These are phyloP conservation scores for Hippopotamus amphibius DNA, from an alignment of 2,113 vertebrate species.

Conservation along the genomic window DNA sequence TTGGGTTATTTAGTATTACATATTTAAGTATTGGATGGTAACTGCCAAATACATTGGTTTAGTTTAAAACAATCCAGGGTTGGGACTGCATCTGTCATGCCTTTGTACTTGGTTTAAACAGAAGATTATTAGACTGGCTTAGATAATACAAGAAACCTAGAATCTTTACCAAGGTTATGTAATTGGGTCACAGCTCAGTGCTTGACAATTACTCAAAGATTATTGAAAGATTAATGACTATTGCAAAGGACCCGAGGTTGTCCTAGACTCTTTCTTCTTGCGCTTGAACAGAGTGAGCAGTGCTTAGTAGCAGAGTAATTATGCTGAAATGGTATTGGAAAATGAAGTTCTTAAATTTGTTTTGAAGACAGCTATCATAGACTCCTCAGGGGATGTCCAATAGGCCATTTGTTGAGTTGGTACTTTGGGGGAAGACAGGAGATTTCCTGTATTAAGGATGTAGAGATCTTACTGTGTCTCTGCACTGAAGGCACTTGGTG, in stretches of 20 bases:
- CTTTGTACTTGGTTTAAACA: neutral
- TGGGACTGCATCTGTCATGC: neutral
- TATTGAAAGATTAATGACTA: neutral
- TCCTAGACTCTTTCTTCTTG: neutral
- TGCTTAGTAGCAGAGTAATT: neutral
- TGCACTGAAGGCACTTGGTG: neutral
- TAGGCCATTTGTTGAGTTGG: neutral
- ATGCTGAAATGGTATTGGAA: neutral
- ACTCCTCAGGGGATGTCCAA: neutral
- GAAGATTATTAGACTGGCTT: neutral
- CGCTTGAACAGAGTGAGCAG: neutral
- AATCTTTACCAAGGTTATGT: neutral
- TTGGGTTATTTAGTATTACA: neutral
- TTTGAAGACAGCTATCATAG: neutral
- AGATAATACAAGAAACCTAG: neutral
- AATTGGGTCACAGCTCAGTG: neutral
- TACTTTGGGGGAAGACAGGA: neutral
- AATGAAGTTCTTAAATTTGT: neutral
- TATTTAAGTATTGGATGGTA: neutral
- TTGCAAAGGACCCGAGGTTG: neutral
- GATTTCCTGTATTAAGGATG: neutral
- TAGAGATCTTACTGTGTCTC: neutral
- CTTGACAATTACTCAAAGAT: neutral
- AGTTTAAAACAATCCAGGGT: neutral
- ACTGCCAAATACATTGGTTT: neutral